Percentiles rank a stretch among this genome's conserved stretches.
Evolutionary conservation across 2,113 vertebrate genomes (phyloP).

Genomic region (Sorex araneus): DNA sequence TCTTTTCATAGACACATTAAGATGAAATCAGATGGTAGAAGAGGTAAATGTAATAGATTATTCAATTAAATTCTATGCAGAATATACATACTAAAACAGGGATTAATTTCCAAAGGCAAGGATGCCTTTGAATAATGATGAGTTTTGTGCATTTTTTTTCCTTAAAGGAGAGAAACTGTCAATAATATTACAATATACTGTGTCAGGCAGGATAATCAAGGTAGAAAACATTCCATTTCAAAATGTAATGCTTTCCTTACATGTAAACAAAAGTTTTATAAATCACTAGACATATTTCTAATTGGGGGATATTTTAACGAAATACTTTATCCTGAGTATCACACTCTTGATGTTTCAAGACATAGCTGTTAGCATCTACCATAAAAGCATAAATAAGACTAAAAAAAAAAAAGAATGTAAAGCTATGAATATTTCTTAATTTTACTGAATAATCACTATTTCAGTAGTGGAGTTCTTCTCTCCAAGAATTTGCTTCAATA

Average conservation of each 20-base stretch:
- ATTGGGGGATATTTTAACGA: constrained; percentile 56
- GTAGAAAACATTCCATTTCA: constrained; percentile 44
- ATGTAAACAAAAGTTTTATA: constrained; percentile 59
- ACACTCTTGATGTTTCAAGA: constrained; percentile 48
- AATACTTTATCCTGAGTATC: constrained; percentile 42
- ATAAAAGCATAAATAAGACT: background rate
- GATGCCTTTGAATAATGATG: constrained; percentile 41
- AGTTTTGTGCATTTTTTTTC: constrained; percentile 33
- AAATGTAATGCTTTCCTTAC: constrained; percentile 48
- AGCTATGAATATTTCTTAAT: constrained; percentile 26
- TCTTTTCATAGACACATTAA: constrained; percentile 38
- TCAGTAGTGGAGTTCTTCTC: constrained; percentile 29
- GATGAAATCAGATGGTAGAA: constrained; percentile 29
- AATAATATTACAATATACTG: constrained; percentile 10
- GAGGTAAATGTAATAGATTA: constrained; percentile 41
- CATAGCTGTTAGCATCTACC: constrained; percentile 34
- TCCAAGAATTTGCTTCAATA: constrained; percentile 48
- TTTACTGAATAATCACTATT: constrained; percentile 44
- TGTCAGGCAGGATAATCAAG: constrained; percentile 10
- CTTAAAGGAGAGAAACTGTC: constrained; percentile 39
- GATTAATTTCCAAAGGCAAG: constrained; percentile 17
- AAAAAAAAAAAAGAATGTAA: constrained; percentile 48
- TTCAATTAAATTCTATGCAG: constrained; percentile 53
- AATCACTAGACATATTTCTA: constrained; percentile 28
- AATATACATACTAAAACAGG: background rate